Evolutionary conservation across 1,140 invertebrate species (phyloP).

Genomic region (Daktulosphaira vitifoliae): DNA sequence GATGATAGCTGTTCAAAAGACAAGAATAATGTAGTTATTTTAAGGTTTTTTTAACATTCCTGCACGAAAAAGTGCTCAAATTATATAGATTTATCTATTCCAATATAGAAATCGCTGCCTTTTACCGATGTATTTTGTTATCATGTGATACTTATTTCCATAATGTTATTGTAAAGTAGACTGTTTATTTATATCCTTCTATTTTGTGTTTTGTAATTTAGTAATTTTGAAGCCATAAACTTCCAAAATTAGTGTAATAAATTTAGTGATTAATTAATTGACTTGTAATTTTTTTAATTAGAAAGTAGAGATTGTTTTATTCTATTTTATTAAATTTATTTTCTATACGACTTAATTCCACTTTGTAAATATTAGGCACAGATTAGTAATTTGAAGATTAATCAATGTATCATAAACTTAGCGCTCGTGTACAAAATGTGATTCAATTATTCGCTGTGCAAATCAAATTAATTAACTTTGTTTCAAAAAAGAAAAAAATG

Average conservation of each 20-base stretch:
- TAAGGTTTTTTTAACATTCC: conserved; percentile 17
- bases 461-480: conserved; percentile 27
- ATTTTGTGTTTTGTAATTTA: too few relatives aligned
- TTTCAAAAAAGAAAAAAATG: conserved; percentile 27
- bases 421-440: conserved; percentile 28
- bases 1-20: background rate
- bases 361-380: conserved; percentile 29
- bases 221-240: too few relatives aligned
- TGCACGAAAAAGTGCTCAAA: conserved; percentile 18
- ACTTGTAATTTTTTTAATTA: background rate
- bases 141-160: conserved; percentile 11
- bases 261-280: conserved; percentile 17
- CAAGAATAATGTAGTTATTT: background rate
- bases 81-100: conserved; percentile 15
- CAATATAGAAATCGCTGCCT: conserved; percentile 22
- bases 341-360: conserved; percentile 28
- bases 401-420: conserved; percentile 16
- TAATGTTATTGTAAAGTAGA: conserved; percentile 3
- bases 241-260: background rate
- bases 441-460: conserved; percentile 26
- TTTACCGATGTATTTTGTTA: conserved; percentile 15
- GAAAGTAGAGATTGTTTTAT: background rate
- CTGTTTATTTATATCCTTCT: conserved; percentile 11
- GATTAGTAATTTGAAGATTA: conserved; percentile 6
- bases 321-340: conserved; percentile 19